Base-by-base conservation (phyloP, 2,888 invertebrate species). In the Caenorhabditis uteleia region DNA sequence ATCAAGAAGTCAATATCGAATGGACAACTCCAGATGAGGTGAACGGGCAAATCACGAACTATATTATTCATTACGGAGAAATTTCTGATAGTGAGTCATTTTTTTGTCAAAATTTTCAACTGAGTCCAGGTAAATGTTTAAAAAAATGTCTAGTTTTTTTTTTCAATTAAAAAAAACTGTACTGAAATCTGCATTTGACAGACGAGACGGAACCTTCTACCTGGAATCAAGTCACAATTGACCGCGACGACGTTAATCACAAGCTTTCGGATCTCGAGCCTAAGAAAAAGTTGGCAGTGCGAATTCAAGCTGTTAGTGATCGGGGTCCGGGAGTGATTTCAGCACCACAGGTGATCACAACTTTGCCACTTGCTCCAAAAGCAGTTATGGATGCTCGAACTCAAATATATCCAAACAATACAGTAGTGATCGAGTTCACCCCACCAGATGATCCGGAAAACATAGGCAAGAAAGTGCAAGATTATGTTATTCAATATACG, bases 11-110 rank as follows among this genome's bases (percentile, higher is more conserved):
- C 27, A 78, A 77, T 49, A 77, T 82, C 12, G 82, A 82, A 64
- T 82, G 82, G 82, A 80, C 80, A 5, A 70, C 78, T 25, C 82
- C 82, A 7, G 82, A 82, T 56, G 78, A 77, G 29, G 70, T 78
- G 21, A 82, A 82, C 46, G 82, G 82, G n/a, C 71, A 77, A 49
- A 67, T 80, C 40, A 74, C 73, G 14, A 70, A 70, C 18, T 81
- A 78, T 34, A 56, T 82, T 23, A 68, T 82, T 31, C 77, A 80
- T 44, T 82, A 75, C 46, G 82, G 79, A 55, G 76, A 78, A 43
- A 61, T 81, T 45, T 42, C 68, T 4, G 76, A 78, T 42, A 79
- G 77, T 75, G n/a, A 44, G 58, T 8, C 8, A 46, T 8, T 20
- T 18, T 8, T 23, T 34, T 14, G 33, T 40, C n/a, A n/a, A n/a